Percentiles rank a stretch among this genome's conserved stretches.
Conservation (phyloP, 2,888 invertebrate species). For the Hanleya hanleyi region DNA sequence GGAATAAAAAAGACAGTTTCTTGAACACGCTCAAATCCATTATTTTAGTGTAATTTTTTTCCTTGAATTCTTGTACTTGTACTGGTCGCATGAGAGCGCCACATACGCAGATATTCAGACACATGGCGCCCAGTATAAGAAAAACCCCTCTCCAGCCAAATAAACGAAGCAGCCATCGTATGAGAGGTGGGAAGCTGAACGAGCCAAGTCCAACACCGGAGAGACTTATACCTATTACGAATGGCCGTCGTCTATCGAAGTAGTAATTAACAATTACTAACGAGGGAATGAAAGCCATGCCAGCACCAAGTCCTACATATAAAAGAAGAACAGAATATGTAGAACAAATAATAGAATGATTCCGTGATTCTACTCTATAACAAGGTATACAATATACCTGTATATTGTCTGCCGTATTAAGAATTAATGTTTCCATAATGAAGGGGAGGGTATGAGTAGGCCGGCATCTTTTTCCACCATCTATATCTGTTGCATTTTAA, state of each 20-base stretch:
- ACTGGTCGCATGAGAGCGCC: constrained; percentile 48
- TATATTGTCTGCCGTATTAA: no score
- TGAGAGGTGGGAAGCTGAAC: constrained; percentile 51
- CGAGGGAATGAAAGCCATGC: constrained; percentile 51
- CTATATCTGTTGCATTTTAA: no score
- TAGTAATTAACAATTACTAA: constrained; percentile 50
- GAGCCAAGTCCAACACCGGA: constrained; percentile 57
- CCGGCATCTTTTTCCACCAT: no score
- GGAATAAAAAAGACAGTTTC: constrained; percentile 41
- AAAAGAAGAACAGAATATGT: no score
- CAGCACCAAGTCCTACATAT: constrained; percentile 56
- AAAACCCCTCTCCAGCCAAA: constrained; percentile 52
- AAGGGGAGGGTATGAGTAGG: no score
- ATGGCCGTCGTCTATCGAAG: constrained; percentile 45
- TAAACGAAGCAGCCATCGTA: constrained; percentile 41
- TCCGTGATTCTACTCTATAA: no score
- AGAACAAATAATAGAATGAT: no score
- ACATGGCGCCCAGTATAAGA: constrained; percentile 48
- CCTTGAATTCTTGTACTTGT: not conserved
- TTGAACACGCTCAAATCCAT: constrained; percentile 46
- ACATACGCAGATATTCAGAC: constrained; percentile 49
- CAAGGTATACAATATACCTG: no score
- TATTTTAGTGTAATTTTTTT: constrained; percentile 27
- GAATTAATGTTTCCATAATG: no score
- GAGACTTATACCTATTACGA: constrained; percentile 53